Evolutionary conservation across 2,888 invertebrate genomes (phyloP).

Genomic region (Patella caerulea): DNA sequence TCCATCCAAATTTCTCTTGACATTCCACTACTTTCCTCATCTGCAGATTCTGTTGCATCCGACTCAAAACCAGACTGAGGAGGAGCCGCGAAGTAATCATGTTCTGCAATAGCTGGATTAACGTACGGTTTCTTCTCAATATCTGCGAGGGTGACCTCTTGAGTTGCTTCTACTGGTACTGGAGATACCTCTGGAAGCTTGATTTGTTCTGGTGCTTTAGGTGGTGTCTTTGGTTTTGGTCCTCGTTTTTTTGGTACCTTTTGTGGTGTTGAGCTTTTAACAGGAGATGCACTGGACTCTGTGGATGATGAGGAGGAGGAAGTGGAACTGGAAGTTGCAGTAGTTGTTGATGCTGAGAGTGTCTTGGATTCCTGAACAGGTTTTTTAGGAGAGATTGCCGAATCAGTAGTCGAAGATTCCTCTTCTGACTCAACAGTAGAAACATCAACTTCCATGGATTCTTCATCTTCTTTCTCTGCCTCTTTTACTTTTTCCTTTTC

Average conservation of each 20-base stretch:
- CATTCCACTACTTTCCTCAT: constrained; percentile 53
- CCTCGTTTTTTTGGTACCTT: constrained; percentile 11
- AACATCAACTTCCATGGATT: constrained; percentile 1
- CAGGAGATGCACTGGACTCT: constrained; percentile 14
- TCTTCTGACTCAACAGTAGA: constrained; percentile 14
- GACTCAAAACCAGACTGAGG: constrained; percentile 46
- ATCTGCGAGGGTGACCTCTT: constrained; percentile 20
- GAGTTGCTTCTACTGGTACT: constrained; percentile 6
- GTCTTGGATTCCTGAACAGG: constrained; percentile 14
- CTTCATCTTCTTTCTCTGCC: constrained; percentile 13
- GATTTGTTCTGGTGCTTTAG: constrained; percentile 18
- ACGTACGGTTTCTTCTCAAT: constrained; percentile 32
- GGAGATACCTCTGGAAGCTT: constrained; percentile 6
- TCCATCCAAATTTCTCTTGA: constrained; percentile 59
- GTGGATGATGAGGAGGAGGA: constrained; percentile 3
- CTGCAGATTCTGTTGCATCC: constrained; percentile 64
- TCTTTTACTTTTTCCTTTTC: constrained; percentile 26
- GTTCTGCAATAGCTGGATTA: constrained; percentile 57
- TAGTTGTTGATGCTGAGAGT: constrained; percentile 12
- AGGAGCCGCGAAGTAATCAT: constrained; percentile 65
- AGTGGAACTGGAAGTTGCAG: constrained; percentile 11
- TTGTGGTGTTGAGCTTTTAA: constrained; percentile 8
- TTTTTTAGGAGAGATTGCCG: neutral
- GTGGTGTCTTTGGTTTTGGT: constrained; percentile 8
- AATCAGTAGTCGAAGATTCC: constrained; percentile 4